Base-by-base conservation (phyloP, 2,888 invertebrate genomes). In the Calameuta filiformis region DNA sequence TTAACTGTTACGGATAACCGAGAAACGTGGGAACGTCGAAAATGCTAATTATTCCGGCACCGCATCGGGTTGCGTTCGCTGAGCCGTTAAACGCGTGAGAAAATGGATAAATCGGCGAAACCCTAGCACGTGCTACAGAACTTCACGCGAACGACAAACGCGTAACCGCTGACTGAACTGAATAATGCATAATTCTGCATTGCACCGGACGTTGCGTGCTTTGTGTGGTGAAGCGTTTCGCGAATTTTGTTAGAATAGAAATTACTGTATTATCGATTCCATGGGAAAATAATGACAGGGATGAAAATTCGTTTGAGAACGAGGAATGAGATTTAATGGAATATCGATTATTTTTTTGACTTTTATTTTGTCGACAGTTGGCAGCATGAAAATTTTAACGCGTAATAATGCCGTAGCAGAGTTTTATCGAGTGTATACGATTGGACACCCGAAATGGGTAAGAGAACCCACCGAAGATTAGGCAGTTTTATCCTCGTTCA, bases 381-480 rank as follows among this genome's bases (percentile, higher is more conserved):
- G 56, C 40, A 23, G 56, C 9, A 15, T 40, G 15, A 15, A 4
- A 40, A 23, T 56, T 2, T 9, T 23, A 56, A 23, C 23, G 56
- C 23, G 23, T 9, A 56, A 23, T 9, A 56, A 23, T 23, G 23
- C 56, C 9, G 23, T 1, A 23, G 56, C 23, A 23, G 23, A 56
- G 15, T 56, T 56, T 23, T 2, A 56, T 56, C 23, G 9, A 56
- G 56, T 56, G 2, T 56, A 23, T 56, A 56, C 9, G 23, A 15
- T 56, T 56, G 6, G 56, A 23, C 23, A 56, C 9, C 9, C 23
- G 9, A 56, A 23, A 9, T 9, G 23, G 56, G 9, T 23, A 56
- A 23, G 56, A 23, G 56, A 56, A 23, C 56, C 31, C 71, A 34
- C 34, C 68, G 78, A 68, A 69, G 79, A 82, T 82, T 82, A 81